Conservation (phyloP, 2,888 invertebrate genomes). For the Lithophane socia region DNA sequence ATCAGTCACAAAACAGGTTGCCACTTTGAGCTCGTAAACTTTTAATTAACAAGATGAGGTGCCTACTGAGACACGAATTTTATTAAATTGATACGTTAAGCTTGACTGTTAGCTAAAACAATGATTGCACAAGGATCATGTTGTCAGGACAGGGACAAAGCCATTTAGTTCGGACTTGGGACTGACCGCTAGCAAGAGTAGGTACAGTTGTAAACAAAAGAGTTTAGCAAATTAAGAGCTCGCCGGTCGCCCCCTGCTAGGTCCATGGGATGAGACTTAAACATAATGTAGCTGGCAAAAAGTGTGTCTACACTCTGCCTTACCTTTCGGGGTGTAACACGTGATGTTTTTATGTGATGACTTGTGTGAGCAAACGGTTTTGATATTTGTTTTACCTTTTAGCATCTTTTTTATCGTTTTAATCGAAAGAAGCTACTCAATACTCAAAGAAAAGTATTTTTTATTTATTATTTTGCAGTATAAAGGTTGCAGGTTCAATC, state of each 20-base stretch:
- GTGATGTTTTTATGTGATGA: not conserved
- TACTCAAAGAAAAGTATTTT: not conserved
- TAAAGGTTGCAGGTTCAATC: constrained; percentile 27
- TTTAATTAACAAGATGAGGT: constrained; percentile 20
- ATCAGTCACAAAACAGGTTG: constrained; percentile 41
- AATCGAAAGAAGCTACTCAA: not conserved
- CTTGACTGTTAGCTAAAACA: not conserved
- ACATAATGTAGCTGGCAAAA: too few relatives aligned
- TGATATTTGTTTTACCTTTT: not conserved
- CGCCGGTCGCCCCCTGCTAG: not conserved
- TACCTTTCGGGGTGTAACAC: not conserved
- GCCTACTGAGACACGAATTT: constrained; percentile 11
- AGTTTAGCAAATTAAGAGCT: constrained; percentile 1
- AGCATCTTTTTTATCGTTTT: not conserved
- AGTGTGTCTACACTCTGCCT: not conserved
- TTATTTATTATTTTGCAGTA: not conserved
- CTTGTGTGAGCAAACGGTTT: not conserved
- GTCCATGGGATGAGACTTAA: not conserved
- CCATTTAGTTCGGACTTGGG: constrained; percentile 30
- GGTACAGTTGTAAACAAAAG: constrained; percentile 47
- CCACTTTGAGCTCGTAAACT: not conserved
- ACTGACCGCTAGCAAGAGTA: constrained; percentile 23
- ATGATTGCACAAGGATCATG: constrained; percentile 56
- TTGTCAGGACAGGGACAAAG: constrained; percentile 45
- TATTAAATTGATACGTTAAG: constrained; percentile 23